Percentiles rank a stretch among this genome's conserved stretches.
phyloP scores from a whole-genome alignment of 2,888 invertebrate genomes.

The Scaptomyza polygonia region DNA sequence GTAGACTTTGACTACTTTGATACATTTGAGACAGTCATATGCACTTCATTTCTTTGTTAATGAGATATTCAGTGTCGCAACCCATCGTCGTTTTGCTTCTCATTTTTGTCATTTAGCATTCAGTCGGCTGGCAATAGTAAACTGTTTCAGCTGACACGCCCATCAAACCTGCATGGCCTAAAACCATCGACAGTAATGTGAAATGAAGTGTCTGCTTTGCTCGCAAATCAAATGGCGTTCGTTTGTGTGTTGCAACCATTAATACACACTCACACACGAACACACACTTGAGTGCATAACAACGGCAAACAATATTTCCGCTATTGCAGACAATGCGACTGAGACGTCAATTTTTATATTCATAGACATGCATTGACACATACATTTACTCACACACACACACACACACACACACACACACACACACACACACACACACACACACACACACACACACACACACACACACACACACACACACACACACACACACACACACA shows the following conservation, averaged over 20 bases:
- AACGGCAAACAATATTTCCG: constrained; percentile 68
- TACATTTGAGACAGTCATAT: neutral
- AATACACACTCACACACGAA: constrained; percentile 15
- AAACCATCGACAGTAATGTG: constrained; percentile 59
- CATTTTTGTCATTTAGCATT: constrained; percentile 29
- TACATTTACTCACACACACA: constrained; percentile 12
- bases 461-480: constrained; percentile 3
- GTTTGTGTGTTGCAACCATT: constrained; percentile 21
- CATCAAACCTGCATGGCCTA: constrained; percentile 17
- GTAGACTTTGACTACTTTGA: neutral
- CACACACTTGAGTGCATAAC: constrained; percentile 11
- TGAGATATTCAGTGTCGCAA: constrained; percentile 15
- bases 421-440: too few species aligned
- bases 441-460: constrained; percentile 12
- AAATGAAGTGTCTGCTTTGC: constrained; percentile 67
- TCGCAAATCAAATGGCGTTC: constrained; percentile 62
- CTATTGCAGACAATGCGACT: constrained; percentile 65
- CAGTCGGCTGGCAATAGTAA: constrained; percentile 68
- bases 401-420: constrained; percentile 3
- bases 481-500: constrained; percentile 4
- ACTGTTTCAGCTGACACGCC: too few species aligned
- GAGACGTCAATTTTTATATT: constrained; percentile 64
- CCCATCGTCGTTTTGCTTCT: constrained; percentile 5
- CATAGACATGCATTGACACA: constrained; percentile 69
- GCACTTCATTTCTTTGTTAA: constrained; percentile 42